Base-by-base conservation (phyloP, 1,140 invertebrate species). In the Spodoptera litura region DNA sequence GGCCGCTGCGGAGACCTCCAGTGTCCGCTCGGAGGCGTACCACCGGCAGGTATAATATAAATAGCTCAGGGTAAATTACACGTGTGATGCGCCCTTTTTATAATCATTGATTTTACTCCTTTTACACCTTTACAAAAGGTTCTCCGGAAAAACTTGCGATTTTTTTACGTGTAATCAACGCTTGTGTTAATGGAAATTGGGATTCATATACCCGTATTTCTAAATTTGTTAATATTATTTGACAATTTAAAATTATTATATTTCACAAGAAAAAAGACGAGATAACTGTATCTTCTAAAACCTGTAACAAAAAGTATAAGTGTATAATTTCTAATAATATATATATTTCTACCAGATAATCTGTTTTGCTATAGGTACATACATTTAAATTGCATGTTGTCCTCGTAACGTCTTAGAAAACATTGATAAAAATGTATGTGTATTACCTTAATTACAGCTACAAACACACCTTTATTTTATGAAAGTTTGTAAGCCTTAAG, bases 21-120 rank as follows among this genome's bases (percentile, higher is more conserved):
- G 88, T 91, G 8, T 90, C 91, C 71, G 91, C 88, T n/a, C 83
- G 93, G 52, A 89, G 93, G 85, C 85, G 93, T 71, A 94, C 93
- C 61, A 94, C 93, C 78, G 93, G 93, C 87, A 94, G 93, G 93
- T 94, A 93, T 59, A 78, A 25, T 70, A 38, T 62, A 62, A 62
- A 73, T 56, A 68, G 55, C 31, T 15, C 44, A 20, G 20, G 25
- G 53, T 56, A 49, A 49, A 49, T 44, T 58, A 55, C 56, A 59
- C 44, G n/a, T 55, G 44, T 70, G 62, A 66, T 66, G 62, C 62
- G 38, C 62, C 62, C 38, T 66, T 66, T 66, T 64, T 66, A 49
- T 44, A 66, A 49, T 20, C 58, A 66, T 66, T 38, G 62, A 66
- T 66, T 66, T 66, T 66, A 25, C 38, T 66, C 20, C 62, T 66